Evolutionary conservation across 2,888 invertebrate species (phyloP), one percentile per base, ranked within the genome.

Genomic region (Erebia palarica): DNA sequence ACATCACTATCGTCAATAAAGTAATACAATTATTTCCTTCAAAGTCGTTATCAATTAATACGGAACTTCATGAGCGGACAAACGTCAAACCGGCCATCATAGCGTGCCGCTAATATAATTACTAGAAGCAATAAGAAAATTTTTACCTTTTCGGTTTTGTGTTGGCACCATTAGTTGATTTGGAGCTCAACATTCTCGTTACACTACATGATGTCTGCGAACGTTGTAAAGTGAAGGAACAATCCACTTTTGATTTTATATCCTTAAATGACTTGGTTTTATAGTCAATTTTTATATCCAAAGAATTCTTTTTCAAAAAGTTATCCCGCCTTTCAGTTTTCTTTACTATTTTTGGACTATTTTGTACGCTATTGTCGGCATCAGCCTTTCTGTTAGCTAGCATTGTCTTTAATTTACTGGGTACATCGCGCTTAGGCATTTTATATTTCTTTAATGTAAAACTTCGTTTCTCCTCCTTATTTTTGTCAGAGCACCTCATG

Each of bases 181-280:
- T 93, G 63, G 92, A 90, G 80, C 88, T 92, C 75, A 92, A 80
- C 87, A 92, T 88, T 81, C 93, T 89, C 76, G 86, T 88, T 66
- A 93, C 91, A 82, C 90, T 91, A 78, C 92, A 90, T 11, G 93
- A 90, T 70, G 93, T 94, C 81, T 92, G 92, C 65, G 92, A 92
- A 74, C 92, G 84, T 86, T 93, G 92, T 75, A 92, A 82, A 10
- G 92, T 90, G 80, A 91, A 91, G 21, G 93, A 92, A 81, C 95
- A 94, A 76, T 94, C 94, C 73, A 97, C 96, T 89, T 97, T 96
- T 63, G 98, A 97, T 88, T 98, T 98, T 51, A 98, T 96, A 85
- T 98, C 98, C 88, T 97, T 97, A 77, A 96, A 95, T 13, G 96
- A 95, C 83, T 96, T 96, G 55, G 94, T 94, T 80, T 95, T 95